phyloP scores from a whole-genome alignment of 2,113 vertebrate genomes.

The Forbesichthys papilliferus region DNA sequence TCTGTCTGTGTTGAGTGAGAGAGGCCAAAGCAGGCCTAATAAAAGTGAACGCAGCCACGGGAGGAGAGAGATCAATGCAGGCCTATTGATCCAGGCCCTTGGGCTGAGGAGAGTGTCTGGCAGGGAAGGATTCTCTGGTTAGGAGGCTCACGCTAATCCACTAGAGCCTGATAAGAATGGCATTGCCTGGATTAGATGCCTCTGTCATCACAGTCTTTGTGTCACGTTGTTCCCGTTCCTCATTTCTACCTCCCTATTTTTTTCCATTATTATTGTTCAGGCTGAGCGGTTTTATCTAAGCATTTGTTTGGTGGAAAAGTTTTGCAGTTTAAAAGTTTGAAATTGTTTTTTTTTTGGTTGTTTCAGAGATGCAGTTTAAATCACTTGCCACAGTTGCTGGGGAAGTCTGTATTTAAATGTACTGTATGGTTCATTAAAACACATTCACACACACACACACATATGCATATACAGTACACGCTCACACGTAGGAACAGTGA shows the following conservation, averaged over 20 bases:
- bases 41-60: conserved; percentile 76
- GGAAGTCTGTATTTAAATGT: background rate
- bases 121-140: conserved; percentile 77
- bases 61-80: conserved; percentile 75
- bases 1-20: conserved; percentile 34
- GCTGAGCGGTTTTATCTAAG: conserved; percentile 43
- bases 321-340: conserved; percentile 13
- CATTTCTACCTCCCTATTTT: conserved; percentile 43
- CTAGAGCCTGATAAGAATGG: conserved; percentile 83
- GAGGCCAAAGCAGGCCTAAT: conserved; percentile 68
- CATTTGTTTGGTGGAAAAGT: conserved; percentile 39
- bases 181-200: conserved; percentile 78
- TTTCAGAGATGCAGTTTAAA: background rate
- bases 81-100: conserved; percentile 78
- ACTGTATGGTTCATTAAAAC: background rate
- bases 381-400: conserved; percentile 2
- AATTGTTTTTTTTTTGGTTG: background rate
- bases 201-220: conserved; percentile 74
- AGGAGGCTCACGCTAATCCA: conserved; percentile 80
- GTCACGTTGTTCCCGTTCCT: conserved; percentile 59
- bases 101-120: conserved; percentile 73
- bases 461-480: background rate
- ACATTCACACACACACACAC: background rate
- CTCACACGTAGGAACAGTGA: background rate
- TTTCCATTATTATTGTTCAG: conserved; percentile 62